Evolutionary conservation across 2,797 vertebrate species (phyloP).

Genomic region (Crypturellus tataupa): DNA sequence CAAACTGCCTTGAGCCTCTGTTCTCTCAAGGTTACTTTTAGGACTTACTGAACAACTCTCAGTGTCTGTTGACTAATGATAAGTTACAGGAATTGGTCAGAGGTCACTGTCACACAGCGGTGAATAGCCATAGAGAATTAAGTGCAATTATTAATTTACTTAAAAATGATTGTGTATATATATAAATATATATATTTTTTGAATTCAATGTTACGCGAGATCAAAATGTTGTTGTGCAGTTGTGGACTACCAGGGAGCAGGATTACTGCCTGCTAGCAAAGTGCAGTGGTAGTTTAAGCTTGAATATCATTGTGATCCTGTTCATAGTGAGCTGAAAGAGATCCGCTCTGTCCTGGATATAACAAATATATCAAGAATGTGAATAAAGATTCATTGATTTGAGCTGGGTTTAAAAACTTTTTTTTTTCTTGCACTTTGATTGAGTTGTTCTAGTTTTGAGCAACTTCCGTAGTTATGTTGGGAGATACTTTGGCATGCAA

Average conservation of each 20-base stretch:
- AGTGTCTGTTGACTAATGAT: constrained; percentile 1
- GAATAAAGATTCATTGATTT: neutral
- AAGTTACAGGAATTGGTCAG: neutral
- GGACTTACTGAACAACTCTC: constrained; percentile 11
- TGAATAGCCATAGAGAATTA: neutral
- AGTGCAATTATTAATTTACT: constrained; percentile 10
- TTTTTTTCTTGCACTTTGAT: neutral
- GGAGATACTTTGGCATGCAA: neutral
- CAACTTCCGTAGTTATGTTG: neutral
- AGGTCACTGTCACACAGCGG: neutral
- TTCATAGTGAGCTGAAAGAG: neutral
- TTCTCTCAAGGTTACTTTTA: constrained; percentile 61
- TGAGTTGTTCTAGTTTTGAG: neutral
- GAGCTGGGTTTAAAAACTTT: neutral
- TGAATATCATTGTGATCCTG: fast-evolving
- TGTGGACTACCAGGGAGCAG: neutral
- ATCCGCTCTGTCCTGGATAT: neutral
- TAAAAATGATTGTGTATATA: neutral
- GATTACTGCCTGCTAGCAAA: fast-evolving
- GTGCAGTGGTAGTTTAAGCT: neutral
- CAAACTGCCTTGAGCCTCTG: neutral
- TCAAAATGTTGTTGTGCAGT: fast-evolving
- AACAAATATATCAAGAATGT: neutral
- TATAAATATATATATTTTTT: neutral
- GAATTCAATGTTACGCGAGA: fast-evolving